These are phyloP conservation scores for Dicycla oo DNA, from an alignment of 2,888 invertebrate species.

Conservation along the genomic window DNA sequence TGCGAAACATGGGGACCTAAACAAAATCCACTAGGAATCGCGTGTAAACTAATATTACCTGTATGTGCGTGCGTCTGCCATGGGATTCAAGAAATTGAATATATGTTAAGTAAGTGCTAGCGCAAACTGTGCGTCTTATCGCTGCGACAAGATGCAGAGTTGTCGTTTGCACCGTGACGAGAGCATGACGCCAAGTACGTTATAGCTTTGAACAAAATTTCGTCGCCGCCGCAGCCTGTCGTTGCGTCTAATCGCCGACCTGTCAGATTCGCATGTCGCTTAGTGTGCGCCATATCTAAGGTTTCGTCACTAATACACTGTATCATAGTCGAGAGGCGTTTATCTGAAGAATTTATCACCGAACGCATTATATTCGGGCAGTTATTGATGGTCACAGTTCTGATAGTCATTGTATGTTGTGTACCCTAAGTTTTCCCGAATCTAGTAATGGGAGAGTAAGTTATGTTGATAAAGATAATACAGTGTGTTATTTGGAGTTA, in stretches of 20 bases:
- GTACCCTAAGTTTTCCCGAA: constrained; percentile 20
- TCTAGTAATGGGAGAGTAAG: constrained; percentile 5
- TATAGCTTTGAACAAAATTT: no score
- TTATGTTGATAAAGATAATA: constrained; percentile 22
- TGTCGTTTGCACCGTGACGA: no score
- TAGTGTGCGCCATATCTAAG: background rate
- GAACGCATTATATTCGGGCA: constrained; percentile 36
- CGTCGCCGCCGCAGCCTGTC: no score
- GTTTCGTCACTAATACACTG: constrained; percentile 1
- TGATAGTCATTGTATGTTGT: constrained; percentile 48
- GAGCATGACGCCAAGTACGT: no score
- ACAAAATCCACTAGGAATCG: background rate
- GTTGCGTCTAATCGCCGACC: no score
- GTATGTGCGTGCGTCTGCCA: background rate
- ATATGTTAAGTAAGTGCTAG: no score
- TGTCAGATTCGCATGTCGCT: no score
- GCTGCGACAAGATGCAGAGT: no score
- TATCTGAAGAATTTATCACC: constrained; percentile 42
- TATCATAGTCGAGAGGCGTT: constrained; percentile 29
- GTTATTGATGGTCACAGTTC: constrained; percentile 54
- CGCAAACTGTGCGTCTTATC: no score
- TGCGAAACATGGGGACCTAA: background rate
- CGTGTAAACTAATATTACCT: background rate
- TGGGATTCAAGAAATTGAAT: background rate
- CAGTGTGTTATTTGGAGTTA: background rate